Evolutionary conservation across 2,113 vertebrate species (phyloP), one percentile per base, ranked within the genome.

Genomic region (Oxygymnocypris stewartii): DNA sequence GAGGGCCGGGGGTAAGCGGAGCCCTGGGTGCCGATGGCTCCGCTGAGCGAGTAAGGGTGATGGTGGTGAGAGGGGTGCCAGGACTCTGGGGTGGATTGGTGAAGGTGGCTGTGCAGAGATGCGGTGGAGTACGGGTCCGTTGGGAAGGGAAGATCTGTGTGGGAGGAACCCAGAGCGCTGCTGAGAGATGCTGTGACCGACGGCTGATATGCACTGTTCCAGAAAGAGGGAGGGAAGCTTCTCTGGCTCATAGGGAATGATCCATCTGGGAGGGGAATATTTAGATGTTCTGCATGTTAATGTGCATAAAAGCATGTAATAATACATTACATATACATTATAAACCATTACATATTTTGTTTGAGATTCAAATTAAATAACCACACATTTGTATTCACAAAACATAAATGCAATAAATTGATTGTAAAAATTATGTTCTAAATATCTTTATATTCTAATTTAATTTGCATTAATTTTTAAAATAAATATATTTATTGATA

Each of bases 171-270:
- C 69, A 96, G 93, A 8, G 96, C 93, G 73, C 95, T 94, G 94
- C 95, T 94, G 84, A 97, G 92, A 23, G 91, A 91, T 87, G 97
- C 93, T 57, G 95, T 90, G 65, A 95, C 94, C 0, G 96, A 93
- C 3, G 96, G 94, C 91, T 97, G 98, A 93, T 98, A 98, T 0
- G 97, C 94, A 90, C 98, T 98, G 95, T 98, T 99, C 98, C 98
- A 99, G 95, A 99, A 99, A 10, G 98, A 99, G 0, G 97, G 96
- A 0, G 98, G 98, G 91, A 99, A 99, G 92, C 96, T 97, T 86
- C 98, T 95, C 92, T 99, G 98, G 92, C 92, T 99, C 98, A 99
- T 99, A 0, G 98, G 98, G 91, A 96, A 99, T 86, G 96, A 95
- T 76, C 96, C 96, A 0, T 99, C 98, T 98, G 93, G 0, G 82